Conservation (phyloP, 2,113 vertebrate genomes). For the Hiodon tergisus region DNA sequence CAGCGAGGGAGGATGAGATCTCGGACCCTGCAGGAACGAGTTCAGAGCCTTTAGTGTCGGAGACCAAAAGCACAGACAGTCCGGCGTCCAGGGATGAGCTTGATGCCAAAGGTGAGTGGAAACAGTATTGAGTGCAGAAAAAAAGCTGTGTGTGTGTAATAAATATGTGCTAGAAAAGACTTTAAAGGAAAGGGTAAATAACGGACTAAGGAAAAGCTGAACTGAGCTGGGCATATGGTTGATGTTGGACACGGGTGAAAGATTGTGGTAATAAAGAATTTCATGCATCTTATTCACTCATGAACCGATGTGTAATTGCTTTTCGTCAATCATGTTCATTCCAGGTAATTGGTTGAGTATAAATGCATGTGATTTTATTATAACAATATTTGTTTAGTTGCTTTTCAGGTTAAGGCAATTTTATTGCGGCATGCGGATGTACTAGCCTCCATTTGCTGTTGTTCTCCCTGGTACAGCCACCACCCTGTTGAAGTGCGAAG, state of each 20-base stretch:
- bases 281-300: too few species aligned
- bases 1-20: constrained; percentile 61
- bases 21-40: constrained; percentile 59
- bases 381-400: neutral
- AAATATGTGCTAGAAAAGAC: too few species aligned
- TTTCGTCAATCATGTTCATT: too few species aligned
- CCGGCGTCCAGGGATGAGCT: constrained; percentile 62
- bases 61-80: constrained; percentile 49
- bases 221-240: too few species aligned
- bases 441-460: neutral
- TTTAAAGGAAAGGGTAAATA: neutral
- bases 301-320: too few species aligned
- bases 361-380: neutral
- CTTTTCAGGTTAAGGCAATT: neutral
- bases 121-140: neutral
- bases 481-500: constrained; percentile 76
- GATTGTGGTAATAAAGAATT: too few species aligned
- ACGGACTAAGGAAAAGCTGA: too few species aligned
- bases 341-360: too few species aligned
- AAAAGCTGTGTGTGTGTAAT: neutral
- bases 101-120: constrained; percentile 60
- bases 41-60: constrained; percentile 33
- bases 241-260: too few species aligned
- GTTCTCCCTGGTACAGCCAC: constrained; percentile 50
- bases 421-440: neutral